Evolutionary conservation across 2,797 vertebrate genomes (phyloP).

Genomic region (Gobionotothen gibberifrons): DNA sequence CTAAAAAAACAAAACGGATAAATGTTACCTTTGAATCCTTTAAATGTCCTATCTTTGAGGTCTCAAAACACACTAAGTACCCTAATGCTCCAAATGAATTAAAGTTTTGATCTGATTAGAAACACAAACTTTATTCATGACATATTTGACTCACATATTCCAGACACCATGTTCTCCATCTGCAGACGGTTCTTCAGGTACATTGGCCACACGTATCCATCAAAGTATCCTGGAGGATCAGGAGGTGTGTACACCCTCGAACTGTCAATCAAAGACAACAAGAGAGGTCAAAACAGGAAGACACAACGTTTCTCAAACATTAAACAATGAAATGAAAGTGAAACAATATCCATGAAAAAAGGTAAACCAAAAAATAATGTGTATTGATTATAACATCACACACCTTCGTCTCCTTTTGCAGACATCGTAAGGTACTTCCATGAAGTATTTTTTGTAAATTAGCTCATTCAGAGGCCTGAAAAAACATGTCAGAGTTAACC

Average conservation of each 20-base stretch:
- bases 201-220: constrained; percentile 95
- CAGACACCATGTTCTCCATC: constrained; percentile 81
- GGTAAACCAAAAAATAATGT: background rate
- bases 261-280: constrained; percentile 73
- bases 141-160: constrained; percentile 81
- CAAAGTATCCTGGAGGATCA: constrained; percentile 91
- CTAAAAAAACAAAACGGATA: constrained; percentile 64
- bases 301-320: background rate
- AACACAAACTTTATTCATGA: background rate
- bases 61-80: background rate
- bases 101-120: background rate
- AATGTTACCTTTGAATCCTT: too few species aligned
- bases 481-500: background rate
- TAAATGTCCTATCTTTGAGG: background rate
- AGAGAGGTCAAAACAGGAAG: background rate
- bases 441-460: constrained; percentile 91
- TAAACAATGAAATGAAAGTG: background rate
- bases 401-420: constrained; percentile 91
- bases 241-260: constrained; percentile 89
- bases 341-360: background rate
- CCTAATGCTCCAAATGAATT: background rate
- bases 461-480: constrained; percentile 88
- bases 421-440: constrained; percentile 92
- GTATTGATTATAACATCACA: background rate
- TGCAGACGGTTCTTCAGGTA: constrained; percentile 89